Percentiles rank a stretch among this genome's conserved stretches.
phyloP scores from a whole-genome alignment of 2,888 invertebrate genomes.

The Blastobasis lacticolella region DNA sequence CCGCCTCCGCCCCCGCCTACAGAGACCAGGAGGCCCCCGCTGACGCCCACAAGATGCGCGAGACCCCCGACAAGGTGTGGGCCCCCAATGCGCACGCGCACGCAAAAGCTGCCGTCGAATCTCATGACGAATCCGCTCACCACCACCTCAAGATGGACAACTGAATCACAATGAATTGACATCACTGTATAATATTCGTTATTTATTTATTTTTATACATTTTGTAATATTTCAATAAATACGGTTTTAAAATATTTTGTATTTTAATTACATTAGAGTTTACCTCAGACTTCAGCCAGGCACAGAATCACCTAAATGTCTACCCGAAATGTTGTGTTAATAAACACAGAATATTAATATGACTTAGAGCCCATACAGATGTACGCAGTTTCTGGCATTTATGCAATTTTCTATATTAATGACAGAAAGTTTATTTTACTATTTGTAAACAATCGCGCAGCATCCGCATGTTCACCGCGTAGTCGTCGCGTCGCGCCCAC shows the following conservation, averaged over 20 bases:
- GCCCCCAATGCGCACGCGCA: not conserved
- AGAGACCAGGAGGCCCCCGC: not conserved
- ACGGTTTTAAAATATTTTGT: conserved; percentile 3
- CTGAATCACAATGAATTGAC: too few relatives aligned
- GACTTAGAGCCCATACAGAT: too few relatives aligned
- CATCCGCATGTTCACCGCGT: too few relatives aligned
- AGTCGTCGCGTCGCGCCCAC: too few relatives aligned
- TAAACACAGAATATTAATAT: too few relatives aligned
- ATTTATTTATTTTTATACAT: not conserved
- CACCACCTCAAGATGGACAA: not conserved
- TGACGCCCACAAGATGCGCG: conserved; percentile 1
- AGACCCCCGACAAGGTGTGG: conserved; percentile 6
- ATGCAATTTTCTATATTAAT: too few relatives aligned
- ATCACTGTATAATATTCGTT: not conserved
- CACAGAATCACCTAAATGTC: too few relatives aligned
- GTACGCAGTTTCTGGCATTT: too few relatives aligned
- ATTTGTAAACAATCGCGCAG: too few relatives aligned
- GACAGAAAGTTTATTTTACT: too few relatives aligned
- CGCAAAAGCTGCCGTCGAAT: not conserved
- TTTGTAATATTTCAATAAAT: not conserved
- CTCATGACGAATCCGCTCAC: not conserved
- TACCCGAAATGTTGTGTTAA: too few relatives aligned
- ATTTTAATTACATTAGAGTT: conserved; percentile 4
- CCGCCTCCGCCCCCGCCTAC: conserved; percentile 1
- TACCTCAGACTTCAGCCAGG: not conserved